phyloP scores from a whole-genome alignment of 2,888 invertebrate genomes.

The Aporophyla nigra region DNA sequence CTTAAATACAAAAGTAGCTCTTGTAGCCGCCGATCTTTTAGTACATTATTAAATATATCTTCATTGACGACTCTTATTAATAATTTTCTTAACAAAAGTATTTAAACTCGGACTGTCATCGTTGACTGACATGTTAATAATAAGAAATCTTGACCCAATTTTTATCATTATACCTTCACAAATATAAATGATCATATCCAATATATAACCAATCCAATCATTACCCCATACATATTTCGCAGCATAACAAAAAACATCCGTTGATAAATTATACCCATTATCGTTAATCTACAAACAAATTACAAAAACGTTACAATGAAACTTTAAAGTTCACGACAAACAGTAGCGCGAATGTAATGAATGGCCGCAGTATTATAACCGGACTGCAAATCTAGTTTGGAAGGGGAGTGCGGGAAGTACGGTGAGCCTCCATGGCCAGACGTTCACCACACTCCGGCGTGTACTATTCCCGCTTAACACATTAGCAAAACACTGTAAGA shows the following conservation, averaged over 20 bases:
- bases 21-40: neutral
- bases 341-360: conserved; percentile 87
- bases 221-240: conserved; percentile 28
- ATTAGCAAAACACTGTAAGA: conserved; percentile 70
- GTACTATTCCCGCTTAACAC: conserved; percentile 78
- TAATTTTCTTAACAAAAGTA: no score
- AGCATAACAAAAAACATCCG: conserved; percentile 59
- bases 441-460: conserved; percentile 89
- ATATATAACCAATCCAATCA: conserved; percentile 37
- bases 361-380: conserved; percentile 88
- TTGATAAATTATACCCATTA: conserved; percentile 73
- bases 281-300: conserved; percentile 76
- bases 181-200: conserved; percentile 22
- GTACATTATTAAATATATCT: neutral
- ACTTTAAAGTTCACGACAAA: conserved; percentile 83
- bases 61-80: neutral
- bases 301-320: conserved; percentile 75
- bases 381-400: conserved; percentile 90
- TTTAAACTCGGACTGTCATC: neutral
- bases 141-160: conserved; percentile 20
- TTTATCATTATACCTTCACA: conserved; percentile 14
- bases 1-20: neutral
- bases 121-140: conserved; percentile 18
- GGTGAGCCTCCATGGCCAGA: conserved; percentile 91
- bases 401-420: conserved; percentile 90